Evolutionary conservation across 2,113 vertebrate genomes (phyloP).

Genomic region (Sarotherodon lohbergeri): DNA sequence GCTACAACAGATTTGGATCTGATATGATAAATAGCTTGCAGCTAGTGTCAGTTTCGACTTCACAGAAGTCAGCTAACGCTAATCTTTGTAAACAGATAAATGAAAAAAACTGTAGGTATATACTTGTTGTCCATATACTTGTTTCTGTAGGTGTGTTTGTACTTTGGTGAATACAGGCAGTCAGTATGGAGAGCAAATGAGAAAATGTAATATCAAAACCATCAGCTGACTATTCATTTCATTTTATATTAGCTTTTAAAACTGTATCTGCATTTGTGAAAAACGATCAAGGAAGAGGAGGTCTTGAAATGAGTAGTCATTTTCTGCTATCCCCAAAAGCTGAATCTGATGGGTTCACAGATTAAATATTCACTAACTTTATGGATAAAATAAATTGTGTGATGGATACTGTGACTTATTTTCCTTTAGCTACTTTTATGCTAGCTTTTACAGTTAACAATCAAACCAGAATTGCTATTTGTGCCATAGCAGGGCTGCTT

Average conservation of each 20-base stretch:
- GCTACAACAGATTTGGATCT: not conserved
- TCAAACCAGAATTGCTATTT: not conserved
- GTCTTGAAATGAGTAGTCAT: not conserved
- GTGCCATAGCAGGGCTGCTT: not conserved
- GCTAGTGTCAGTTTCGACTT: not conserved
- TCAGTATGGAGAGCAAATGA: not conserved
- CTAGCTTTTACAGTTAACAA: not conserved
- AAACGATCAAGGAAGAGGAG: not conserved
- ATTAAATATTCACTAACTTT: not conserved
- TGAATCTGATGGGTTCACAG: not conserved
- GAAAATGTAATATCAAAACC: not conserved
- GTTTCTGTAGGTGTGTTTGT: not conserved
- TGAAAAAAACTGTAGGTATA: not conserved
- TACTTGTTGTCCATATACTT: not conserved
- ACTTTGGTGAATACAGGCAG: not conserved
- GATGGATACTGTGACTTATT: not conserved
- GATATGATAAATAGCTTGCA: not conserved
- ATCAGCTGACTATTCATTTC: not conserved
- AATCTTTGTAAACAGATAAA: not conserved
- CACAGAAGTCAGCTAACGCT: not conserved
- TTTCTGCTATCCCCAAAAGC: not conserved
- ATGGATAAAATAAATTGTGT: fast-evolving
- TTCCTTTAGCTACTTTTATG: not conserved
- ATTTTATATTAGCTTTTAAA: not conserved
- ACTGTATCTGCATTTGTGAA: not conserved